Conservation (phyloP, 2,113 vertebrate species). For the Perca schrenkii region DNA sequence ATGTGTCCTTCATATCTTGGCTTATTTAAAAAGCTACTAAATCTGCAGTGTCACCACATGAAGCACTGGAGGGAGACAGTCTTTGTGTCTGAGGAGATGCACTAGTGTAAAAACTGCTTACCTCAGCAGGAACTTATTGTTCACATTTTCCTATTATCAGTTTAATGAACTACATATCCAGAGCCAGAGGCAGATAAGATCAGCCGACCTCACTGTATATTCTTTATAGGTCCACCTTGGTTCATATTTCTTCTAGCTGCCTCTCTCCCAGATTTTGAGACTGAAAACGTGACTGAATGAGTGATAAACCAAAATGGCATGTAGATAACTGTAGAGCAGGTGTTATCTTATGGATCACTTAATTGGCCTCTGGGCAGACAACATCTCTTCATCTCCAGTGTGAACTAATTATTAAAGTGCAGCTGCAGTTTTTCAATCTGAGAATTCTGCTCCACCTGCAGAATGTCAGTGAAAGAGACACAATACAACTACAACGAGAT, state of each 20-base stretch:
- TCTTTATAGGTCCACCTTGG: constrained; percentile 47
- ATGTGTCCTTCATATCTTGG: constrained; percentile 1
- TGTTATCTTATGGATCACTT: constrained; percentile 9
- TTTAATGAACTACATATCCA: constrained; percentile 54
- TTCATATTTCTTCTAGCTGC: constrained; percentile 57
- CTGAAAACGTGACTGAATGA: constrained; percentile 28
- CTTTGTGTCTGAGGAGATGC: constrained; percentile 27
- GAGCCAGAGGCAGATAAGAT: constrained; percentile 39
- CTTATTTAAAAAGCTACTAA: constrained; percentile 51
- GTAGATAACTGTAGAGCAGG: constrained; percentile 19
- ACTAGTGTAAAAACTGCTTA: constrained; percentile 61
- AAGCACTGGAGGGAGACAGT: constrained; percentile 25
- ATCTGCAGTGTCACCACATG: constrained; percentile 50
- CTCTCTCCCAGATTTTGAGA: constrained; percentile 23
- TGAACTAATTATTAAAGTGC: constrained; percentile 6
- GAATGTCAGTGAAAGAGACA: neutral
- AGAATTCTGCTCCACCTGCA: neutral
- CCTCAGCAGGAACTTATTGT: constrained; percentile 52
- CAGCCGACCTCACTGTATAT: constrained; percentile 34
- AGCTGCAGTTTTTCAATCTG: neutral
- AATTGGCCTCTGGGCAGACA: neutral
- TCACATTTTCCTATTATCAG: constrained; percentile 60
- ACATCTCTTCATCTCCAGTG: neutral
- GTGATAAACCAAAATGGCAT: constrained; percentile 19
- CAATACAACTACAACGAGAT: neutral